Conservation (phyloP, 1,140 invertebrate species). For the Drosophila bocqueti region DNA sequence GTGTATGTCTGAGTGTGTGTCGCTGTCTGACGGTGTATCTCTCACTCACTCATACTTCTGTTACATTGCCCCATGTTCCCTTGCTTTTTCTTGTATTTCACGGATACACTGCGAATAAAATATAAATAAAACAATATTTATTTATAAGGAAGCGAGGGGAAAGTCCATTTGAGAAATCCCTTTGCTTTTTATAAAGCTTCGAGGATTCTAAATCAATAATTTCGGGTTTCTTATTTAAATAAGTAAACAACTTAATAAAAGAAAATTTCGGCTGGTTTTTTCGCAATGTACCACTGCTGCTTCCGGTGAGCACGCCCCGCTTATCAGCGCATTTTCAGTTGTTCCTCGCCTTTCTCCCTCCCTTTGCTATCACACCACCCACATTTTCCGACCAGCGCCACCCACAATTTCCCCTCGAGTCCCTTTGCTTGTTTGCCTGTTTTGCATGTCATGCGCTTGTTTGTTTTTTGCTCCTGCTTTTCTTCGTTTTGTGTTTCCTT, state of each 20-base stretch:
- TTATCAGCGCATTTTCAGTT: constrained; percentile 79
- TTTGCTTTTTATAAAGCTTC: no score
- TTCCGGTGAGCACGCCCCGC: constrained; percentile 74
- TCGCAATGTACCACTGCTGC: constrained; percentile 12
- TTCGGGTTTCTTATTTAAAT: neutral
- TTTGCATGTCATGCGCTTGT: constrained; percentile 82
- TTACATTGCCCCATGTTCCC: constrained; percentile 3
- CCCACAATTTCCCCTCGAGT: constrained; percentile 15
- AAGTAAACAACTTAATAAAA: neutral
- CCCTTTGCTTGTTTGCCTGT: constrained; percentile 59
- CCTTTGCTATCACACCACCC: neutral
- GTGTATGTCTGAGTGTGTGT: constrained; percentile 1
- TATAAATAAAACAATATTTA: neutral
- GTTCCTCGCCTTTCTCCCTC: constrained; percentile 21
- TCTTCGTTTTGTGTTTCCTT: constrained; percentile 68
- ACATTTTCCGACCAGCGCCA: constrained; percentile 3
- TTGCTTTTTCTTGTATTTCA: constrained; percentile 12
- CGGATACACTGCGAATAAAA: neutral
- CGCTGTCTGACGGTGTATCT: constrained; percentile 6
- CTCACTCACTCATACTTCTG: constrained; percentile 16
- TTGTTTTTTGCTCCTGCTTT: constrained; percentile 66
- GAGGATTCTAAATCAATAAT: neutral
- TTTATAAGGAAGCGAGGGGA: no score
- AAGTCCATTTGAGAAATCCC: no score
- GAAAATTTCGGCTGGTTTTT: constrained; percentile 2